These are phyloP conservation scores for Dicyrtomina minuta DNA, from an alignment of 2,888 invertebrate genomes.

Conservation along the genomic window DNA sequence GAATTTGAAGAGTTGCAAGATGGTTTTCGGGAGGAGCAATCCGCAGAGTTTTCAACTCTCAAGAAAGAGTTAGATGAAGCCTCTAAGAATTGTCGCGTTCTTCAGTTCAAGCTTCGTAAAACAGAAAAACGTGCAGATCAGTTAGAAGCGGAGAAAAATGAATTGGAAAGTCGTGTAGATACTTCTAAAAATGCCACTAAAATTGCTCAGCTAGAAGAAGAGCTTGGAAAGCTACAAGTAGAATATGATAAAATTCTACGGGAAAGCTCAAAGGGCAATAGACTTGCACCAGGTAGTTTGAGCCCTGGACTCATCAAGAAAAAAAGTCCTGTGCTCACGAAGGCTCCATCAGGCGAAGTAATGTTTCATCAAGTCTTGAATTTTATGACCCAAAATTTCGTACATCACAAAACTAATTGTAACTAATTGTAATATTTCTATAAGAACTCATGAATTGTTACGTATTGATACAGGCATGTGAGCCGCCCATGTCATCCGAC, in stretches of 20 bases:
- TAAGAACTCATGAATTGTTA: not conserved
- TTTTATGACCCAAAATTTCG: not conserved
- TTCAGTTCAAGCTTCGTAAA: constrained; percentile 97
- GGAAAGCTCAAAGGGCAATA: constrained; percentile 73
- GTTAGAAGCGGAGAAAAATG: constrained; percentile 79
- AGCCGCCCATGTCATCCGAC: constrained; percentile 50
- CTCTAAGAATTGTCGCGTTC: constrained; percentile 91
- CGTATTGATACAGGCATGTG: constrained; percentile 35
- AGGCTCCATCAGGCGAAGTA: constrained; percentile 53
- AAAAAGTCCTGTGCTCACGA: constrained; percentile 50
- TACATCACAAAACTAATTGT: not conserved
- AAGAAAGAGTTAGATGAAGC: constrained; percentile 95
- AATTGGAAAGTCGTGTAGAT: constrained; percentile 59
- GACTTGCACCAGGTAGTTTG: constrained; percentile 34
- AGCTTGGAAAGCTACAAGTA: constrained; percentile 77
- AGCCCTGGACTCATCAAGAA: constrained; percentile 43
- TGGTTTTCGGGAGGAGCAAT: constrained; percentile 94
- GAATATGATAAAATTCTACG: constrained; percentile 69
- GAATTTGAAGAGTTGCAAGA: constrained; percentile 99
- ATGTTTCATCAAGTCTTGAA: too few species aligned
- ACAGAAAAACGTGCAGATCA: constrained; percentile 86
- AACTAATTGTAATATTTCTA: not conserved
- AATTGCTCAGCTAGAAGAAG: constrained; percentile 80
- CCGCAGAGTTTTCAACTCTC: constrained; percentile 89
- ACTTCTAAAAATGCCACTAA: constrained; percentile 62